These are phyloP conservation scores for Kuschelorhynchus macadamiae DNA, from an alignment of 2,888 invertebrate species.

Conservation along the genomic window DNA sequence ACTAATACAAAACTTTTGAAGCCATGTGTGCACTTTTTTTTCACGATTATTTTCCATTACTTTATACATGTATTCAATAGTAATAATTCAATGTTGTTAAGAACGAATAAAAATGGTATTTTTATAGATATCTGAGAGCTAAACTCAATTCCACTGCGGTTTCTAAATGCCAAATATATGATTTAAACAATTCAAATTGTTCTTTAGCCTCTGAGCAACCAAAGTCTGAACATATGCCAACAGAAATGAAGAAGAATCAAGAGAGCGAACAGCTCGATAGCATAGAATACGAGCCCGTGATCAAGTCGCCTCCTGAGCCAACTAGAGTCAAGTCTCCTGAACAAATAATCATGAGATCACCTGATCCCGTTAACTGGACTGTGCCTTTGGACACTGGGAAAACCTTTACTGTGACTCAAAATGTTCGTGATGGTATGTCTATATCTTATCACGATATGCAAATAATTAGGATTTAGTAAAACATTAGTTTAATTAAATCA, in stretches of 20 bases:
- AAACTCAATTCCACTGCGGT: no score
- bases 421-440: slow-evolving; percentile 81
- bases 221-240: slow-evolving; percentile 55
- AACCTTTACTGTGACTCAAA: slow-evolving; percentile 93
- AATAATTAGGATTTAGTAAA: neutral
- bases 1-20: no score
- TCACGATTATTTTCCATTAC: no score
- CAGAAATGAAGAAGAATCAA: slow-evolving; percentile 63
- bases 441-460: neutral
- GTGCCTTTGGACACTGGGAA: slow-evolving; percentile 94
- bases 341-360: slow-evolving; percentile 92
- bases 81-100: no score
- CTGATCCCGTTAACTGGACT: slow-evolving; percentile 96
- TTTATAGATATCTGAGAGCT: no score
- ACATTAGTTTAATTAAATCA: neutral
- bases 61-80: no score
- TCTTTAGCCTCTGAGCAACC: slow-evolving; percentile 61
- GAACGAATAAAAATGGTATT: no score
- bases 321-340: slow-evolving; percentile 94
- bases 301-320: slow-evolving; percentile 94
- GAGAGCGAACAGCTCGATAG: slow-evolving; percentile 68
- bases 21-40: no score
- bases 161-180: no score
- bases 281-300: slow-evolving; percentile 77
- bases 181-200: slow-evolving; percentile 30